These are phyloP conservation scores for Dinocampus coccinellae DNA, from an alignment of 2,888 invertebrate species.

Conservation along the genomic window DNA sequence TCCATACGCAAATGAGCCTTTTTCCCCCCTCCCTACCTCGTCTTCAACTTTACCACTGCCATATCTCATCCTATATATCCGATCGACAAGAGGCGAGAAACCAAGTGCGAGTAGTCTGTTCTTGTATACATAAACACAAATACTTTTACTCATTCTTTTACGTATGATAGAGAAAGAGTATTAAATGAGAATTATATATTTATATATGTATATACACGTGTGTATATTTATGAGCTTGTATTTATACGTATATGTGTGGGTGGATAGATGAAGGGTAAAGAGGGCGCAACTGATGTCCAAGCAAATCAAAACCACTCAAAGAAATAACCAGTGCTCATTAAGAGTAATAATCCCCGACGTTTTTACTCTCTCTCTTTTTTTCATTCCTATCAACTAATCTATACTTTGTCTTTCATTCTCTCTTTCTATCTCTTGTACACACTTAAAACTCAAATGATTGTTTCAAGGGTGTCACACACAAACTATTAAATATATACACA, in stretches of 20 bases:
- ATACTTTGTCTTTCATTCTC: neutral
- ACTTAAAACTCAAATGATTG: constrained; percentile 51
- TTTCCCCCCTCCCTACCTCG: constrained; percentile 46
- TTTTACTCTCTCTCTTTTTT: constrained; percentile 36
- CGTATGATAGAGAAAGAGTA: neutral
- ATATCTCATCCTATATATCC: neutral
- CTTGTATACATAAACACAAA: constrained; percentile 4
- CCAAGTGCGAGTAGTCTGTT: neutral
- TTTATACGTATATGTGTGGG: neutral
- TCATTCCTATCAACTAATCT: constrained; percentile 8
- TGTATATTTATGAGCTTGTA: no score
- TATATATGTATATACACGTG: neutral
- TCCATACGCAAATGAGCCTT: constrained; percentile 65
- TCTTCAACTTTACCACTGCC: neutral
- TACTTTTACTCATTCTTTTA: constrained; percentile 5
- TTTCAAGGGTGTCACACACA: constrained; percentile 65
- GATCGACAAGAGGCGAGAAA: constrained; percentile 14
- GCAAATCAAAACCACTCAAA: constrained; percentile 67
- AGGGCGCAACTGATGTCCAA: constrained; percentile 44
- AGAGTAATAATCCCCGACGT: constrained; percentile 63
- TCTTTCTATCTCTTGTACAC: constrained; percentile 10
- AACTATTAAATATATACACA: constrained; percentile 43
- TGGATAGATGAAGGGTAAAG: constrained; percentile 29
- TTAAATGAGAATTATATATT: neutral
- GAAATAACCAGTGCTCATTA: constrained; percentile 67